phyloP scores from a whole-genome alignment of 2,797 vertebrate species.

The Acanthis flammea region DNA sequence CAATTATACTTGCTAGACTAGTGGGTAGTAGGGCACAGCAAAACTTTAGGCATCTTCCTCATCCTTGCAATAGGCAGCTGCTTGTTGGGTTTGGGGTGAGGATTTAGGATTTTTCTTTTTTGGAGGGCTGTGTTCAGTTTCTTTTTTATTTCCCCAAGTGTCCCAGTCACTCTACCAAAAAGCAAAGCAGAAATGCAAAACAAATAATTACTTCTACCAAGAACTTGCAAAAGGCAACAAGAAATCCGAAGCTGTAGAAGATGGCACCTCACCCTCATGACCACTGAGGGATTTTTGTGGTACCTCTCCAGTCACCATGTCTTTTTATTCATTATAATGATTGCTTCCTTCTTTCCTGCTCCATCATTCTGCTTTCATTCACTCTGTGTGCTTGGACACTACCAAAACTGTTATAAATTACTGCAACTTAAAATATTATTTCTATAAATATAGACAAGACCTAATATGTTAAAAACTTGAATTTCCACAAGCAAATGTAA shows the following conservation, averaged over 20 bases:
- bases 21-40: not conserved
- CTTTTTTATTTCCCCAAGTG: not conserved
- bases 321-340: not conserved
- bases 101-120: not conserved
- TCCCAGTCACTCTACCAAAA: not conserved
- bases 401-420: not conserved
- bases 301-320: not conserved
- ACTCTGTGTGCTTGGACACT: not conserved
- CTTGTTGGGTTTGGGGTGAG: not conserved
- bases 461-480: not conserved
- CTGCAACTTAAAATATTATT: not conserved
- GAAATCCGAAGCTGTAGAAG: not conserved
- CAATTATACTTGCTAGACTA: not conserved
- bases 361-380: not conserved
- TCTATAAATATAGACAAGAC: not conserved
- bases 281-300: not conserved
- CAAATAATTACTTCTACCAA: not conserved
- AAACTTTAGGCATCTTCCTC: not conserved
- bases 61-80: not conserved
- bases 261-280: not conserved
- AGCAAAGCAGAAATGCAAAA: not conserved
- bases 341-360: not conserved
- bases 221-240: not conserved
- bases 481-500: not conserved
- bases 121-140: accelerated